Percentiles rank a stretch among this genome's conserved stretches.
phyloP scores from a whole-genome alignment of 2,113 vertebrate genomes.

The Ailurus styani region DNA sequence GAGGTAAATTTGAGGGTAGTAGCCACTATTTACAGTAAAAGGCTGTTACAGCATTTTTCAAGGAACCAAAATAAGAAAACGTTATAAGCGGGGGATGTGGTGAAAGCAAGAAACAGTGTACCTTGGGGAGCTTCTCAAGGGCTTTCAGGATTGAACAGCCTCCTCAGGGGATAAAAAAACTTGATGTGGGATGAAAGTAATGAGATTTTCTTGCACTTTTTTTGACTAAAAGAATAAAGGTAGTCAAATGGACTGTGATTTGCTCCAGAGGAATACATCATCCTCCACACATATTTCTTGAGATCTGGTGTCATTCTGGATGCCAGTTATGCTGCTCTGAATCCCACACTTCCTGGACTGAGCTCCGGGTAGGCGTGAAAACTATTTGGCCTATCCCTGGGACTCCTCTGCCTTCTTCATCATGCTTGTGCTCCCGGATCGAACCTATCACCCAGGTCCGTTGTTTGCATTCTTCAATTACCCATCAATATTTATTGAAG shows the following conservation, averaged over 20 bases:
- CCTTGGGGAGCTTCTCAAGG: constrained; percentile 39
- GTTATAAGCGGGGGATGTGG: constrained; percentile 29
- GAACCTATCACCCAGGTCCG: not conserved
- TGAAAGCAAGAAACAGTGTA: constrained; percentile 44
- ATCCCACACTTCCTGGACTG: not conserved
- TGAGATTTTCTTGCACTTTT: constrained; percentile 33
- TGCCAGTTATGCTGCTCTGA: not conserved
- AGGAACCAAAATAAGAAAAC: constrained; percentile 58
- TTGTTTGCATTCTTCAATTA: not conserved
- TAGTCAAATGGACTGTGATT: constrained; percentile 9
- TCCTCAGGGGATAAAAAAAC: constrained; percentile 30
- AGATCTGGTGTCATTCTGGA: not conserved
- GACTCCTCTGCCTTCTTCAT: not conserved
- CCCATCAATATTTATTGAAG: not conserved
- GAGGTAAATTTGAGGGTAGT: constrained; percentile 64
- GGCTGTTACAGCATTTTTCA: constrained; percentile 45
- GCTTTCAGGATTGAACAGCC: constrained; percentile 41
- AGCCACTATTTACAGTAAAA: constrained; percentile 60
- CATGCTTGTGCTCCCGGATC: not conserved
- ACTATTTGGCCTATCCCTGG: not conserved
- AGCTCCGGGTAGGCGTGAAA: not conserved
- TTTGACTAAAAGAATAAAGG: constrained; percentile 38
- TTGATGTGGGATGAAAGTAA: not conserved
- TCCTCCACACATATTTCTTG: not conserved
- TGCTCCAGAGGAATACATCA: not conserved